Percentiles rank a stretch among this genome's conserved stretches.
These are phyloP conservation scores for Acronicta psi DNA, from an alignment of 2,888 invertebrate species.

Conservation along the genomic window DNA sequence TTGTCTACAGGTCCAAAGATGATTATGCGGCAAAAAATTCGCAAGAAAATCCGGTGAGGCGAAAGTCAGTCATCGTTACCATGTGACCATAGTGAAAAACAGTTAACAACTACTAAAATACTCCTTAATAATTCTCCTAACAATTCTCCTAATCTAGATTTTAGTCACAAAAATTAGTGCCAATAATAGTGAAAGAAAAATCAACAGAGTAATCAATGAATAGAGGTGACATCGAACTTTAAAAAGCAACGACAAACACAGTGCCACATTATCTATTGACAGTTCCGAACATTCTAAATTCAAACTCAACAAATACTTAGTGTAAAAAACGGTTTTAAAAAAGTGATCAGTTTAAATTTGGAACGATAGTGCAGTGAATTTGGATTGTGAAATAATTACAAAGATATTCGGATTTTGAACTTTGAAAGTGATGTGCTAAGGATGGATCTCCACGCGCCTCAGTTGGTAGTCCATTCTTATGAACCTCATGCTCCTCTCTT, in stretches of 20 bases:
- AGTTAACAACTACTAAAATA: slow-evolving; percentile 67
- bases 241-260: slow-evolving; percentile 65
- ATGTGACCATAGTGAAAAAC: slow-evolving; percentile 71
- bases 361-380: slow-evolving; percentile 31
- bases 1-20: slow-evolving; percentile 77
- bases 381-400: slow-evolving; percentile 12
- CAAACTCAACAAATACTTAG: slow-evolving; percentile 3
- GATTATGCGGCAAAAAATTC: slow-evolving; percentile 76
- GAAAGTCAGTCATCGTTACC: slow-evolving; percentile 47
- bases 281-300: slow-evolving; percentile 25
- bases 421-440: slow-evolving; percentile 60
- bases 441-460: slow-evolving; percentile 86
- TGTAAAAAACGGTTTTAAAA: slow-evolving; percentile 2
- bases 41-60: slow-evolving; percentile 76
- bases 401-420: slow-evolving; percentile 29
- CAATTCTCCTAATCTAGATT: slow-evolving; percentile 57
- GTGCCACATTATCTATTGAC: slow-evolving; percentile 59
- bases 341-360: slow-evolving; percentile 13
- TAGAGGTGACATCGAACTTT: slow-evolving; percentile 64
- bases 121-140: slow-evolving; percentile 66
- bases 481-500: slow-evolving; percentile 84
- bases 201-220: slow-evolving; percentile 46
- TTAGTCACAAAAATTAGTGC: slow-evolving; percentile 67
- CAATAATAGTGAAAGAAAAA: slow-evolving; percentile 68
- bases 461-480: slow-evolving; percentile 82